A percentile compares a stretch with the other conserved stretches of the same genome.
These are phyloP conservation scores for Sciurus vulgaris DNA, from an alignment of 2,797 vertebrate genomes.

Conservation along the genomic window DNA sequence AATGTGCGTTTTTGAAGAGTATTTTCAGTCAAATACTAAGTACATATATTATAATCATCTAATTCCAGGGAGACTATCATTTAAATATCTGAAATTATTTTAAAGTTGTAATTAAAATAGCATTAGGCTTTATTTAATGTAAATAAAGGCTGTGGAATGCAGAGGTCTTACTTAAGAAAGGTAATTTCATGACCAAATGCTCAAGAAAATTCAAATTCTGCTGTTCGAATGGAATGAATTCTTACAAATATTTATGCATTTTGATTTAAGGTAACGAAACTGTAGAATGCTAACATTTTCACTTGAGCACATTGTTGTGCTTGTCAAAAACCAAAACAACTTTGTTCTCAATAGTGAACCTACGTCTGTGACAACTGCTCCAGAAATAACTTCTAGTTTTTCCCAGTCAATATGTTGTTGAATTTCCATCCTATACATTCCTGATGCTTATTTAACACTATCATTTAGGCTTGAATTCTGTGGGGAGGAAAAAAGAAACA, in stretches of 20 bases:
- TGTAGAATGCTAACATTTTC: background rate
- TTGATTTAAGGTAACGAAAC: background rate
- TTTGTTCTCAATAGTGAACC: background rate
- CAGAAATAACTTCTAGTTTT: background rate
- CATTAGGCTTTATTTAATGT: background rate
- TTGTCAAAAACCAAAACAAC: background rate
- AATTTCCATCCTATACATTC: background rate
- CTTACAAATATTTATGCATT: background rate
- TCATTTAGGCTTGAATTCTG: background rate
- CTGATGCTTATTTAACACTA: constrained; percentile 56
- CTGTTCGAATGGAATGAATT: background rate
- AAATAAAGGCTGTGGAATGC: background rate
- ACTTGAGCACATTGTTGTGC: background rate
- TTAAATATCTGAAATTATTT: constrained; percentile 15
- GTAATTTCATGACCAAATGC: background rate
- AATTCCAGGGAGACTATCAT: background rate
- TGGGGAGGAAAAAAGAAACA: background rate
- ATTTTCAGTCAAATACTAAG: background rate
- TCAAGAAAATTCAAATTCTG: background rate
- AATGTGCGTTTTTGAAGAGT: background rate
- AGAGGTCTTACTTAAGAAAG: background rate
- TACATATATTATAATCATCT: background rate
- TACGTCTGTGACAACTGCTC: background rate
- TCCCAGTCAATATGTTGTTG: background rate
- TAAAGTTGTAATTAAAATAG: constrained; percentile 13